Evolutionary conservation across 2,797 vertebrate species (phyloP).

Genomic region (Eleutherodactylus coqui): DNA sequence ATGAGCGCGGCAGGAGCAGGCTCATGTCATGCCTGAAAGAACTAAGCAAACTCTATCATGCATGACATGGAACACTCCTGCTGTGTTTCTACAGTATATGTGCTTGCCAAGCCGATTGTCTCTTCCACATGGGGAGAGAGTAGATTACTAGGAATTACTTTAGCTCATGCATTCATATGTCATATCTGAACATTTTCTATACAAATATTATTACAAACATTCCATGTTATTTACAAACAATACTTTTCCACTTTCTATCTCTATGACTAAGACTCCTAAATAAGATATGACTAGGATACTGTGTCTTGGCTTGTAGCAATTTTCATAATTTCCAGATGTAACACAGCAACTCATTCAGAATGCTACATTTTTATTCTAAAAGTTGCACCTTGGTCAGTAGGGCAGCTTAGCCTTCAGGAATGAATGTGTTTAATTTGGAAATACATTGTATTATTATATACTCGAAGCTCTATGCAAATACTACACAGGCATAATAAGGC

Average conservation of each 20-base stretch:
- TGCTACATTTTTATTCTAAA: neutral
- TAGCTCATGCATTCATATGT: neutral
- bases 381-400: neutral
- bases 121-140: constrained; percentile 12
- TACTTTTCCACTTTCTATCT: neutral
- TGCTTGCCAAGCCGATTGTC: constrained; percentile 28
- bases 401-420: no score
- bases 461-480: no score
- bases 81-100: constrained; percentile 33
- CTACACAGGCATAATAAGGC: no score
- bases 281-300: neutral
- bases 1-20: constrained; percentile 23
- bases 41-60: constrained; percentile 46
- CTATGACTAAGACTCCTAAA: neutral
- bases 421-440: no score
- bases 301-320: neutral
- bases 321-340: neutral
- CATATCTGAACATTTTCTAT: neutral
- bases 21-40: constrained; percentile 48
- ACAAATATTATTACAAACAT: neutral
- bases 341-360: neutral
- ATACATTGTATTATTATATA: neutral
- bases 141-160: neutral
- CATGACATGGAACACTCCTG: constrained; percentile 46
- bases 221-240: neutral